Evolutionary conservation across 2,113 vertebrate species (phyloP), one percentile per base, ranked within the genome.

Genomic region (Brachypodius melanocephalos): DNA sequence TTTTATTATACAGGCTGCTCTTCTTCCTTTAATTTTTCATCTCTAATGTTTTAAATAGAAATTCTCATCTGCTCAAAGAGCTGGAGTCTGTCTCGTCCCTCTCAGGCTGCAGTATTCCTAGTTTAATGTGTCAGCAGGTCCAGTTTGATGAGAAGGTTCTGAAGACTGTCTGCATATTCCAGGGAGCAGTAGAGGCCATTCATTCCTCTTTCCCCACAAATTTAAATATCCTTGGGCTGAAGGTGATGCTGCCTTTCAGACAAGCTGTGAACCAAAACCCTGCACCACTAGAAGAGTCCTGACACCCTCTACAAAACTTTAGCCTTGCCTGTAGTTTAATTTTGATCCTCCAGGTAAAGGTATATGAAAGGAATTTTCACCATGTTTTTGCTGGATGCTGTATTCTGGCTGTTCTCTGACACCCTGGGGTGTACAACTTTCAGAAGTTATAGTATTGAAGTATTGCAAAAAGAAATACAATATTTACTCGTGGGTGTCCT

Each of bases 1-100:
- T 95, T 93, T 89, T 88, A 52, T 96, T 94, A 93, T 17, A 61
- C 67, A 92, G 86, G 25, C 94, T 93, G 86, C 68, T 65, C 28
- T 81, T 78, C 89, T 83, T 94, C 91, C 84, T 93, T 90, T 95
- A 51, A 67, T 95, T 82, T 66, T 94, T 95, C 74, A 71, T 29
- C 19, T 65, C 2, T 52, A 90, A 72, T 90, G 31, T 61, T 90
- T 93, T 95, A 81, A 94, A 40, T n/a, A 78, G 90, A 19, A 85
- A 84, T 90, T 92, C 84, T 67, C 67, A 12, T 72, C 65, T 81
- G 63, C 76, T 75, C n/a, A 17, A 52, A 49, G 43, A 84, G 15
- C 80, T 55, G 0, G 22, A 73, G 71, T 69, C 67, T 84, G 61
- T 68, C 21, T 84, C 0, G 0, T n/a, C 63, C 26, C 8, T 69